Percentiles rank a stretch among this genome's conserved stretches.
These are phyloP conservation scores for Oncorhynchus nerka DNA, from an alignment of 2,113 vertebrate species.

Conservation along the genomic window DNA sequence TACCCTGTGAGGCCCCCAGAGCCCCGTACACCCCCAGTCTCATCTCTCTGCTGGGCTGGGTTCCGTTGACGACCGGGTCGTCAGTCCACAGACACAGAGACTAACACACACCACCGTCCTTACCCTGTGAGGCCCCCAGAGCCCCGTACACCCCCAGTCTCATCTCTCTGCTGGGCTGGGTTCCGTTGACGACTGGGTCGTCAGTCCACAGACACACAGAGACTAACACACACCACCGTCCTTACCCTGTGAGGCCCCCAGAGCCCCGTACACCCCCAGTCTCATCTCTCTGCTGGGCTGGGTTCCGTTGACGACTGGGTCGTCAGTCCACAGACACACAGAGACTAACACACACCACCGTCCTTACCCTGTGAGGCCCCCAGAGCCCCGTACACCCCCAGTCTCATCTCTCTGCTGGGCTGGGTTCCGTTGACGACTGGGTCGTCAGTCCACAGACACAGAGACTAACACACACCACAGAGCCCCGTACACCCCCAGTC, in stretches of 20 bases:
- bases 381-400: constrained; percentile 86
- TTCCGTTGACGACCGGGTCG: constrained; percentile 88
- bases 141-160: constrained; percentile 87
- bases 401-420: constrained; percentile 77
- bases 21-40: constrained; percentile 87
- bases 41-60: constrained; percentile 79
- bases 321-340: constrained; percentile 95
- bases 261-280: constrained; percentile 84
- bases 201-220: constrained; percentile 96
- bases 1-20: constrained; percentile 89
- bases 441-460: constrained; percentile 95
- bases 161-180: constrained; percentile 79
- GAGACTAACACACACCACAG: constrained; percentile 48
- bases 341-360: not conserved
- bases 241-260: constrained; percentile 90
- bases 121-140: constrained; percentile 89
- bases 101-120: constrained; percentile 16
- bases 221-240: not conserved
- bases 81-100: constrained; percentile 94
- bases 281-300: constrained; percentile 81
- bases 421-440: constrained; percentile 89
- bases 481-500: constrained; percentile 86
- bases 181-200: constrained; percentile 88
- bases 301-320: constrained; percentile 88
- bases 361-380: constrained; percentile 87